phyloP scores from a whole-genome alignment of 2,888 invertebrate genomes.

The Cheilosia scutellata region DNA sequence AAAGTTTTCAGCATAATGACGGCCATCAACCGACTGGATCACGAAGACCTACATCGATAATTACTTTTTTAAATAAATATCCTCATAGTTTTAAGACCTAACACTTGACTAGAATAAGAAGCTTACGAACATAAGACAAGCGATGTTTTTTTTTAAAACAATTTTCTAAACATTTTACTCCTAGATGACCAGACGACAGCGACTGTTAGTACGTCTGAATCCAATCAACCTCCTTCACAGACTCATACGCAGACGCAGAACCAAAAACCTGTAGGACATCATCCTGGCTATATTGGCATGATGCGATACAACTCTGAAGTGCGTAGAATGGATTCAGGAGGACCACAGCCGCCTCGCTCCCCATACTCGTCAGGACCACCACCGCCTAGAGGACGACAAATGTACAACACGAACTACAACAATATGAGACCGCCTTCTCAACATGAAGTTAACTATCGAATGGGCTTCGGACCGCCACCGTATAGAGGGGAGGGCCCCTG shows the following conservation, averaged over 20 bases:
- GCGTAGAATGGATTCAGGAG: constrained; percentile 56
- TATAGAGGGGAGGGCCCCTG: constrained; percentile 54
- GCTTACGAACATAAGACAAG: background rate
- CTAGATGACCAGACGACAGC: constrained; percentile 40
- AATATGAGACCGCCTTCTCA: constrained; percentile 55
- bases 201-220: constrained; percentile 31
- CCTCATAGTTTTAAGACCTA: constrained; percentile 10
- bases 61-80: constrained; percentile 2
- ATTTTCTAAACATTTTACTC: constrained; percentile 26
- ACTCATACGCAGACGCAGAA: constrained; percentile 37
- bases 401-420: constrained; percentile 61
- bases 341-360: constrained; percentile 40
- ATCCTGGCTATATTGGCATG: constrained; percentile 65
- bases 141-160: background rate
- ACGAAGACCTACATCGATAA: background rate
- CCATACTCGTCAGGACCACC: constrained; percentile 61
- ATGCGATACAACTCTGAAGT: constrained; percentile 71
- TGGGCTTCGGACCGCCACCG: constrained; percentile 64
- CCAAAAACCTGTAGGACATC: constrained; percentile 42
- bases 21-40: background rate
- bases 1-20: constrained; percentile 18
- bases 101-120: constrained; percentile 7
- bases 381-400: constrained; percentile 60
- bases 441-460: constrained; percentile 63
- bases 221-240: constrained; percentile 34